Evolutionary conservation across 2,113 vertebrate genomes (phyloP), one percentile per base, ranked within the genome.

Genomic region (Nothoprocta perdicaria): DNA sequence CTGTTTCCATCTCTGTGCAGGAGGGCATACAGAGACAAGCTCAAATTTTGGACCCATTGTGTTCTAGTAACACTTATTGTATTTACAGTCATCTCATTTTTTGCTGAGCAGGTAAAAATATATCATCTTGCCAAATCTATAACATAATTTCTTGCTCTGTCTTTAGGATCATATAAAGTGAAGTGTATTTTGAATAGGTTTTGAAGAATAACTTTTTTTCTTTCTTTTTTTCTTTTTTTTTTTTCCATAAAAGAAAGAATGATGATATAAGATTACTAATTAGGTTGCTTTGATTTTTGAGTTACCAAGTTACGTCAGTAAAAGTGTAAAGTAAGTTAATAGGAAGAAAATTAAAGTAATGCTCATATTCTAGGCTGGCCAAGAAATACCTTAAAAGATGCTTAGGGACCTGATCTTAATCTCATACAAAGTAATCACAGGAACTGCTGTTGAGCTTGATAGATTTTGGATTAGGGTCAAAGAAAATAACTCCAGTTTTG

Each of bases 31-130:
- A 98, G 99, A 71, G 99, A 99, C 97, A 99, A 98, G 96, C 92
- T 99, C 93, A 99, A 99, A 97, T 99, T 99, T 96, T 99, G 99
- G 99, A 99, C 99, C 12, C 99, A 99, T 67, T 99, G 99, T 88
- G 98, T 99, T 76, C 97, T 99, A 38, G 98, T 99, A 94, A 98
- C 99, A 2, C 97, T 99, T 66, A 99, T 99, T 91, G 89, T 99
- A 92, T 99, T 99, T 97, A 99, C 99, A 12, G 83, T 99, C 92
- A 97, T 99, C 95, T 99, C 99, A 9, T 99, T 99, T 98, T 99
- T 99, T 92, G 99, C 99, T 16, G 99, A 99, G 96, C 99, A 99
- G 99, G 99, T 99, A 97, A 97, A 95, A 94, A 68, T 85, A 17
- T 27, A 38, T 52, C 11, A 29, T 81, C 75, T 94, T 93, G 45